Percentiles rank a stretch among this genome's conserved stretches.
These are phyloP conservation scores for Rhombomys opimus DNA, from an alignment of 2,113 vertebrate species.

Conservation along the genomic window DNA sequence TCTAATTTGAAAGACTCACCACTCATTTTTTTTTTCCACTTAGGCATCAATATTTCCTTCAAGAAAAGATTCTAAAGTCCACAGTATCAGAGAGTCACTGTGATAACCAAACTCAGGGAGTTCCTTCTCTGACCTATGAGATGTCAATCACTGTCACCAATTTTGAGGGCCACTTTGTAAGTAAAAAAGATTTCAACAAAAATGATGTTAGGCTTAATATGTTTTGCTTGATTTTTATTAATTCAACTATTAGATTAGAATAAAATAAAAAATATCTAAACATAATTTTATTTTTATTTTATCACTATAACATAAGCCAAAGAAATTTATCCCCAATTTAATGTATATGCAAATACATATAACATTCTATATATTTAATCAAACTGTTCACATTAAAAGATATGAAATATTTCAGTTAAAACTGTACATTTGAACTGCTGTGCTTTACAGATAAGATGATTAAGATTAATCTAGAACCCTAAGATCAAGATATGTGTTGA, in stretches of 20 bases:
- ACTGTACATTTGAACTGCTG: neutral
- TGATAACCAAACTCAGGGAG: neutral
- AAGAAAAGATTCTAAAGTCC: neutral
- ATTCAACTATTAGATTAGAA: neutral
- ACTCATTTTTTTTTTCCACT: conserved; percentile 29
- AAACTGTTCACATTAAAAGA: neutral
- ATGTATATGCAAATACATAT: neutral
- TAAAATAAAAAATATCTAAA: neutral
- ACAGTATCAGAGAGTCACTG: neutral
- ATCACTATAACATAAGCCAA: conserved; percentile 4
- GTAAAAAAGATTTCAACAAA: neutral
- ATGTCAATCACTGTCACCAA: neutral
- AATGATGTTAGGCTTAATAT: neutral
- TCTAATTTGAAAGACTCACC: neutral
- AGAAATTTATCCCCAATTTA: neutral
- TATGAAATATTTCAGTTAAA: conserved; percentile 39
- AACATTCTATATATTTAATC: neutral
- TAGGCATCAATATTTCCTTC: neutral
- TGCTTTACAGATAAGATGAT: neutral
- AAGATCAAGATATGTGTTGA: neutral
- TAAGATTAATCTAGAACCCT: neutral
- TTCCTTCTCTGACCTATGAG: neutral
- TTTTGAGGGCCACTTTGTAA: neutral
- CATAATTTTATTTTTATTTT: neutral
- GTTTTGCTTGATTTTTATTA: neutral